A percentile compares a stretch with the other conserved stretches of the same genome.
These are phyloP conservation scores for Mycteria americana DNA, from an alignment of 2,797 vertebrate genomes.

Conservation along the genomic window DNA sequence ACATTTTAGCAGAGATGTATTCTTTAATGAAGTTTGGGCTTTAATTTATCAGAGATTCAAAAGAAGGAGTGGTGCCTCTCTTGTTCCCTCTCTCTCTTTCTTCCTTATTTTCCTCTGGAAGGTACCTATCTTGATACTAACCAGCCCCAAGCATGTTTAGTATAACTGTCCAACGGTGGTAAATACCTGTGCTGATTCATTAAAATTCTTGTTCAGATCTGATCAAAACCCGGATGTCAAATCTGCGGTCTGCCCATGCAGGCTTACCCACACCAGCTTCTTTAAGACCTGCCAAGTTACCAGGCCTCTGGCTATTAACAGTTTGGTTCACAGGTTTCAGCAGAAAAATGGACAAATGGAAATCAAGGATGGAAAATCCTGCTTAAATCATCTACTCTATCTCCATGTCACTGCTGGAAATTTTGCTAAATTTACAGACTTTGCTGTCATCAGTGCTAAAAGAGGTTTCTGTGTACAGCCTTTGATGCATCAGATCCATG, in stretches of 20 bases:
- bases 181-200: constrained; percentile 47
- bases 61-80: background rate
- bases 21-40: constrained; percentile 8
- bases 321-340: constrained; percentile 14
- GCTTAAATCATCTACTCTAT: background rate
- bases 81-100: background rate
- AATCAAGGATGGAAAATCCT: constrained; percentile 24
- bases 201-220: constrained; percentile 51
- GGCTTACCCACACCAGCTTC: constrained; percentile 4
- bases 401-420: constrained; percentile 23
- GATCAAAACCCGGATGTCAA: constrained; percentile 45
- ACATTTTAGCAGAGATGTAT: background rate
- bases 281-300: constrained; percentile 30
- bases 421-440: constrained; percentile 46
- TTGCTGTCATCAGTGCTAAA: constrained; percentile 43
- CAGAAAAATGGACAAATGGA: constrained; percentile 42
- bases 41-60: constrained; percentile 6
- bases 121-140: constrained; percentile 2
- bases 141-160: constrained; percentile 40
- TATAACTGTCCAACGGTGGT: constrained; percentile 8
- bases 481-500: constrained; percentile 1
- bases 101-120: constrained; percentile 37
- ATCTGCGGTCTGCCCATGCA: constrained; percentile 4
- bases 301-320: constrained; percentile 21
- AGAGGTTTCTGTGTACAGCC: background rate